These are phyloP conservation scores for Erebia ligea DNA, from an alignment of 2,888 invertebrate genomes.

Conservation along the genomic window DNA sequence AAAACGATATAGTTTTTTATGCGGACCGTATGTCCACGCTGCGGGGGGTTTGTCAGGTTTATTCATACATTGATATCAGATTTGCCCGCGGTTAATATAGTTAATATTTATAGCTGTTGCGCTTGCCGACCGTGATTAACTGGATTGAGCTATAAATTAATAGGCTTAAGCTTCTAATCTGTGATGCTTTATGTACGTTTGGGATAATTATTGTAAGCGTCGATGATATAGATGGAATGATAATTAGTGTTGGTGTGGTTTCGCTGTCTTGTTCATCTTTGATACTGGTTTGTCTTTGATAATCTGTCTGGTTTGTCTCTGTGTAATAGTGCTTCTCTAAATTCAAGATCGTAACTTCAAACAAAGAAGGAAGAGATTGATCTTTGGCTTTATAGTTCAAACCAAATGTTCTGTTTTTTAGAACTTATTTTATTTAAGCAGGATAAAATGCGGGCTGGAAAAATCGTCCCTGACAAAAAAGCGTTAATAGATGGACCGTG, in stretches of 20 bases:
- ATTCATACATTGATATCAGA: constrained; percentile 38
- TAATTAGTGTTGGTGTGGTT: not conserved
- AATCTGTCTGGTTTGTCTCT: too few species aligned
- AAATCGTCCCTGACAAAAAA: too few species aligned
- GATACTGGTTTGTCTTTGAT: not conserved
- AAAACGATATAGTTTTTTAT: constrained; percentile 20
- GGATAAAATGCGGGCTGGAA: too few species aligned
- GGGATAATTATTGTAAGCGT: constrained; percentile 19
- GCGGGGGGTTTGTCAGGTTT: constrained; percentile 34
- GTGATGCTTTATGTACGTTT: constrained; percentile 18
- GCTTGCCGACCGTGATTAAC: constrained; percentile 29
- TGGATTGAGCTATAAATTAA: constrained; percentile 37
- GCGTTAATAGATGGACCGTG: too few species aligned
- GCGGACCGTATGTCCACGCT: constrained; percentile 24
- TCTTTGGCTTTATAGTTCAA: not conserved
- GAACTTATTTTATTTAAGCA: too few species aligned
- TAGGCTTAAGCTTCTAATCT: constrained; percentile 21
- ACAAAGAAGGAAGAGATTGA: not conserved
- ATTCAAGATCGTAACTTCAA: not conserved
- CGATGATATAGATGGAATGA: constrained; percentile 5
- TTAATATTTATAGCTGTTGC: constrained; percentile 34
- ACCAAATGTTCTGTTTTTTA: too few species aligned
- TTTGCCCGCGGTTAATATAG: constrained; percentile 35
- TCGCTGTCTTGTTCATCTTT: not conserved
- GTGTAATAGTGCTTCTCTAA: not conserved